Percentiles rank a stretch among this genome's conserved stretches.
Conservation (phyloP, 92 coral and sea anemone genomes). For the Zoanthus sociatus region DNA sequence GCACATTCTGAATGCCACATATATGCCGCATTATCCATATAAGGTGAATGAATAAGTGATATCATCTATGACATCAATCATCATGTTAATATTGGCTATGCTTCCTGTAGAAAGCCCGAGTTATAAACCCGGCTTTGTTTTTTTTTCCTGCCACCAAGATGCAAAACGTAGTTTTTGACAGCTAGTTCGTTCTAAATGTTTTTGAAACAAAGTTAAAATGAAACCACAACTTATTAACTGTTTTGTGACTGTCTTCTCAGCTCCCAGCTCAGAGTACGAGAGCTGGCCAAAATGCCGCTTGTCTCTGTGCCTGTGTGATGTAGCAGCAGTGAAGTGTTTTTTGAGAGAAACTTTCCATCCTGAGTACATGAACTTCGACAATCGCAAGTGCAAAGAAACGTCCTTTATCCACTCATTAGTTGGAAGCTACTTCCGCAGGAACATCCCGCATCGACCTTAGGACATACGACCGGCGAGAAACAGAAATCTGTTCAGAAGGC, state of each 20-base stretch:
- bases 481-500: neutral
- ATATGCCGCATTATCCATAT: too few relatives aligned
- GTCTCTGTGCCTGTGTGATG: constrained; percentile 30
- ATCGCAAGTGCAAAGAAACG: neutral
- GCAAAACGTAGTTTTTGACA: too few relatives aligned
- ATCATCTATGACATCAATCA: too few relatives aligned
- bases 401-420: neutral
- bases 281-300: neutral
- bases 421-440: constrained; percentile 27
- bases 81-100: too few relatives aligned
- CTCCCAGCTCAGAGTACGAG: constrained; percentile 13
- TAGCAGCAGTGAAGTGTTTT: constrained; percentile 36
- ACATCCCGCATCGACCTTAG: neutral
- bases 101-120: too few relatives aligned
- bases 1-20: too few relatives aligned
- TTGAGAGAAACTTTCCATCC: neutral
- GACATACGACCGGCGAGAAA: neutral
- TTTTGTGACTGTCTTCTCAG: neutral
- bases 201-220: too few relatives aligned
- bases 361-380: constrained; percentile 16
- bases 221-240: neutral
- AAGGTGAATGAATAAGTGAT: too few relatives aligned
- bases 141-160: too few relatives aligned
- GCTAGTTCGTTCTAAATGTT: too few relatives aligned
- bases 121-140: too few relatives aligned